Percentiles rank a stretch among this genome's conserved stretches.
These are phyloP conservation scores for Hydrophis major DNA, from an alignment of 2,797 vertebrate species.

Conservation along the genomic window DNA sequence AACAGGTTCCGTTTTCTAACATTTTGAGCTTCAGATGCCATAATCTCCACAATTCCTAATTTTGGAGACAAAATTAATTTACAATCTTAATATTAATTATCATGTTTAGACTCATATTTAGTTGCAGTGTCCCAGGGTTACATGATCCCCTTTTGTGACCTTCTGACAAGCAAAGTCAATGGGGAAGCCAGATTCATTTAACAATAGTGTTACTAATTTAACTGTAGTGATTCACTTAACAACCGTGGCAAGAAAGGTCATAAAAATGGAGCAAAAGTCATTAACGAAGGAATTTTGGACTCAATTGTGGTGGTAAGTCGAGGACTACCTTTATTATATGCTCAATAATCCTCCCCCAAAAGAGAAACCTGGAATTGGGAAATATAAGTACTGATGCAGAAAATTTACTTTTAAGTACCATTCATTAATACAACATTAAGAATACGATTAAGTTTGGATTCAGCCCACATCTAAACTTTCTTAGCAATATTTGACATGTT, in stretches of 20 bases:
- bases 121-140: neutral
- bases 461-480: neutral
- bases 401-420: neutral
- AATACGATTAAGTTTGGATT: neutral
- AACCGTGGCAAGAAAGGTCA: neutral
- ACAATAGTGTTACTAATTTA: neutral
- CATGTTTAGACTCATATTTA: neutral
- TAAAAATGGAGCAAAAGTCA: neutral
- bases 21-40: slow-evolving; percentile 81
- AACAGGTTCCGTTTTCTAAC: slow-evolving; percentile 72
- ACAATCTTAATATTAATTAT: neutral
- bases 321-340: neutral
- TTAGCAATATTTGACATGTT: neutral
- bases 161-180: neutral
- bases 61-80: slow-evolving; percentile 36
- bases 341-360: neutral
- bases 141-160: neutral
- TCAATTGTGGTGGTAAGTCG: neutral
- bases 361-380: neutral
- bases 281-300: neutral
- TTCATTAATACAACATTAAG: neutral
- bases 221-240: neutral
- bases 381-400: neutral
- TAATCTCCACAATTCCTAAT: slow-evolving; percentile 76
- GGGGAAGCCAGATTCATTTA: neutral